Base-by-base conservation (phyloP, 2,888 invertebrate genomes). In the Galerucella nymphaeae region DNA sequence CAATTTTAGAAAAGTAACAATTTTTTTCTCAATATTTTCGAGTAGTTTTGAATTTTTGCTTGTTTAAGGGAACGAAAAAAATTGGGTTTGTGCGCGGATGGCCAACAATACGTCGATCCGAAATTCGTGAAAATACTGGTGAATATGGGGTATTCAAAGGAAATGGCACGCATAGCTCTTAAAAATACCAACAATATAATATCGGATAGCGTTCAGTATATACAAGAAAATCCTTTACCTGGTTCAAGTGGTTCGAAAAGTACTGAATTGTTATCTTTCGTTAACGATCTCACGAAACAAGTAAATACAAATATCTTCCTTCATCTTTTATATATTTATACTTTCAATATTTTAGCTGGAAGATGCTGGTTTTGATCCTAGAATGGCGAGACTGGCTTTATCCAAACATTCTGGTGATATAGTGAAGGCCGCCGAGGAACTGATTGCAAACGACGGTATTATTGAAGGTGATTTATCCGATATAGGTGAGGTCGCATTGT, bases 111-210 rank as follows among this genome's bases (percentile, higher is more conserved):
- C 79, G 90, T 91, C 30, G 88, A 87, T 78, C 85, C 86, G 16
- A 85, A 85, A 66, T 87, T 89, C 75, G 86, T 90, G 63, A 86
- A 86, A 11, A 89, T 89, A 53, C 84, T 93, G 14, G 86, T 88
- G 42, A 89, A 88, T 55, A 94, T 95, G 94, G 95, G 95, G 0
- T 95, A 89, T 85, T 81, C 89, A 6, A 88, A 89, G 20, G 87
- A 89, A 8, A 84, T 90, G 9, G 91, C 92, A 0, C 84, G 89
- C 0, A 83, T 87, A 3, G 94, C 94, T 0, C 86, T 95, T 41
- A 87, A 89, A 74, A 89, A 89, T 82, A 85, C 91, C 64, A 91
- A 93, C 82, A 95, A 95, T 85, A 89, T 92, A 82, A 89, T 92
- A n/a, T 88, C 90, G 0, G 88, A 89, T 55, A 93, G 94, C 41